phyloP scores from a whole-genome alignment of 1,140 invertebrate species.

The Sarcophaga bullata region DNA sequence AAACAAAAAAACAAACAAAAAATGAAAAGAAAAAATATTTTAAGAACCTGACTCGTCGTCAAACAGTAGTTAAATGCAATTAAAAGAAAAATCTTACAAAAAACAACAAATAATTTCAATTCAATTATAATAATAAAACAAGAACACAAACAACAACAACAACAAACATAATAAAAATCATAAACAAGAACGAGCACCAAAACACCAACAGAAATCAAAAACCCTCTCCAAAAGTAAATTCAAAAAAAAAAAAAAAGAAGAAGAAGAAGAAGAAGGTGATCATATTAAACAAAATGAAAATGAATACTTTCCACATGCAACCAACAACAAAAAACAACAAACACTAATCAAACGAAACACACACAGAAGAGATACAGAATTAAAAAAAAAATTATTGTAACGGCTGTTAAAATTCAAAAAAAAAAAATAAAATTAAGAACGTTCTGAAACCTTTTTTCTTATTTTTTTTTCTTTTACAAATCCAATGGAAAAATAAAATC shows the following conservation, averaged over 20 bases:
- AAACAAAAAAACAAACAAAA: neutral
- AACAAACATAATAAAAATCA: too few species aligned
- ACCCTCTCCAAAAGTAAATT: too few species aligned
- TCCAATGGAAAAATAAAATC: neutral
- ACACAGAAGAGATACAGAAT: neutral
- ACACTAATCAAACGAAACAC: neutral
- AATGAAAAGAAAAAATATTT: neutral
- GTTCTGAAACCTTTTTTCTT: constrained; percentile 23
- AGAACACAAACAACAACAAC: neutral
- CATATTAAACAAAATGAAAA: constrained; percentile 36
- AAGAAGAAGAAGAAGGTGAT: constrained; percentile 35
- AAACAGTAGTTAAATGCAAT: constrained; percentile 37
- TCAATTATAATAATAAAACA: constrained; percentile 23
- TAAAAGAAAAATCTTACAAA: constrained; percentile 6
- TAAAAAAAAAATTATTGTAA: constrained; percentile 24
- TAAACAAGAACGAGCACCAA: too few species aligned
- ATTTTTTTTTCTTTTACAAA: neutral
- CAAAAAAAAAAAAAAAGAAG: neutral
- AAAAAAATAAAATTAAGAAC: constrained; percentile 22
- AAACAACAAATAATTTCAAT: constrained; percentile 34
- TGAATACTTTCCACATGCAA: constrained; percentile 23
- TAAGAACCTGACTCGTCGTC: neutral
- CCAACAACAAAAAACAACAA: neutral
- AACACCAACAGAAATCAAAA: too few species aligned
- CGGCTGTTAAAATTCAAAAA: neutral